Base-by-base conservation (phyloP, 2,888 invertebrate genomes). In the Anthophora plumipes region DNA sequence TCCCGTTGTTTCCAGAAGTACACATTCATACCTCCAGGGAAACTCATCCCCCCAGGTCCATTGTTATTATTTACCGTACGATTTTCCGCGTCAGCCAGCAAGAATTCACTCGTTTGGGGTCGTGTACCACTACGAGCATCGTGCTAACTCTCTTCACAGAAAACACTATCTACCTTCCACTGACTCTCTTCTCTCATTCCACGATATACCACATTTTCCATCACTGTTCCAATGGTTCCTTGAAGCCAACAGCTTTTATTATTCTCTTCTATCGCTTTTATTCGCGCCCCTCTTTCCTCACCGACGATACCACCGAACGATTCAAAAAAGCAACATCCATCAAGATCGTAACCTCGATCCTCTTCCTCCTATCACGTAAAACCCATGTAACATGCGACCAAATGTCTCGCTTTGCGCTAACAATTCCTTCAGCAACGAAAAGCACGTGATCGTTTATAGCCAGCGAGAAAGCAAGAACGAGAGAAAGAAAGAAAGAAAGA, bases 391-490 rank as follows among this genome's bases (percentile, higher is more conserved):
- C 55, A 57, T 22, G 9, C 55, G 31, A 60, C 37, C 43, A n/a
- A 12, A 59, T 57, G 14, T 37, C 37, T 69, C 46, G 78, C 78
- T 76, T 76, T 25, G 31, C 31, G 31, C n/a, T 31, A 25, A 64
- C 78, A 39, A 25, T 17, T 25, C 63, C 59, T 50, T 22, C 52
- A 14, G 55, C 64, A 54, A 17, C 31, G 63, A 52, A n/a, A 43
- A 60, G 77, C 78, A 66, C 77, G 69, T 60, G 59, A 70, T 60
- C 77, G 69, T 77, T 69, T 79, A n/a, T n/a, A 69, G 64, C 61
- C 52, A 48, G 14, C 11, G 20, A 48, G 41, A 67, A n/a, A 55
- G 5, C 8, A 52, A 11, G 7, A 14, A 54, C 22, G 12, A 39
- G 39, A 39, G n/a, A 57, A 25, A 57, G 57, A 50, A 25, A n/a